Percentiles rank a stretch among this genome's conserved stretches.
These are phyloP conservation scores for Oscheius myriophilus DNA, from an alignment of 2,888 invertebrate species.

Conservation along the genomic window DNA sequence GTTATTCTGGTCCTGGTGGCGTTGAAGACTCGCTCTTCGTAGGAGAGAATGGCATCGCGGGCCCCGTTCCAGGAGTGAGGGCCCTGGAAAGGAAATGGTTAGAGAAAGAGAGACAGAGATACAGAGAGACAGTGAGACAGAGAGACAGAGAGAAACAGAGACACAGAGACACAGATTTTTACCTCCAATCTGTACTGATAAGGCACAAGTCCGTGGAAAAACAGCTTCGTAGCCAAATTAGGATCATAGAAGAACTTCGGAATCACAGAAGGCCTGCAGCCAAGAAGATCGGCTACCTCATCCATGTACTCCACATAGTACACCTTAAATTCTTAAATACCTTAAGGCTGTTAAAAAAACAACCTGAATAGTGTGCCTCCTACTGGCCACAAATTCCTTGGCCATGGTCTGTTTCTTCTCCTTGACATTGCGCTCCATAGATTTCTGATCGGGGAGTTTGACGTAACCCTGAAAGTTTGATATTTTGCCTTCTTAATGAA, in stretches of 20 bases:
- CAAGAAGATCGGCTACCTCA: slow-evolving; percentile 71
- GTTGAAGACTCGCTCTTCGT: slow-evolving; percentile 47
- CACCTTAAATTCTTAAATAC: slow-evolving; percentile 61
- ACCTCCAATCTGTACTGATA: slow-evolving; percentile 38
- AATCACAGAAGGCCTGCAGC: slow-evolving; percentile 71
- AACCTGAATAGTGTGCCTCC: slow-evolving; percentile 72
- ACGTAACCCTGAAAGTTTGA: slow-evolving; percentile 56
- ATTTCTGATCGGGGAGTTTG: slow-evolving; percentile 64
- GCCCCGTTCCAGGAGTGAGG: slow-evolving; percentile 59
- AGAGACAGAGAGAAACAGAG: background rate
- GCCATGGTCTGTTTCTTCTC: slow-evolving; percentile 63
- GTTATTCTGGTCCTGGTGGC: slow-evolving; percentile 32
- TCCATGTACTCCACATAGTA: slow-evolving; percentile 72
- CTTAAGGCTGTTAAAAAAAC: background rate
- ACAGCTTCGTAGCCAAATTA: slow-evolving; percentile 56
- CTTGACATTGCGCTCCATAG: slow-evolving; percentile 71
- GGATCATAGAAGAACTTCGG: slow-evolving; percentile 60
- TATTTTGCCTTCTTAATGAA: too few species aligned
- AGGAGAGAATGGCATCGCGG: slow-evolving; percentile 52
- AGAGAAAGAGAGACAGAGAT: background rate
- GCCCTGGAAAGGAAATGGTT: slow-evolving; percentile 23
- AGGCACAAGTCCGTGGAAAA: slow-evolving; percentile 55
- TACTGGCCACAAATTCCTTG: slow-evolving; percentile 53
- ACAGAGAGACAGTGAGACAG: background rate
- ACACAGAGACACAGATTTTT: background rate